Evolutionary conservation across 1,140 invertebrate species (phyloP), one percentile per base, ranked within the genome.

Genomic region (Zaprionus kolodkinae): DNA sequence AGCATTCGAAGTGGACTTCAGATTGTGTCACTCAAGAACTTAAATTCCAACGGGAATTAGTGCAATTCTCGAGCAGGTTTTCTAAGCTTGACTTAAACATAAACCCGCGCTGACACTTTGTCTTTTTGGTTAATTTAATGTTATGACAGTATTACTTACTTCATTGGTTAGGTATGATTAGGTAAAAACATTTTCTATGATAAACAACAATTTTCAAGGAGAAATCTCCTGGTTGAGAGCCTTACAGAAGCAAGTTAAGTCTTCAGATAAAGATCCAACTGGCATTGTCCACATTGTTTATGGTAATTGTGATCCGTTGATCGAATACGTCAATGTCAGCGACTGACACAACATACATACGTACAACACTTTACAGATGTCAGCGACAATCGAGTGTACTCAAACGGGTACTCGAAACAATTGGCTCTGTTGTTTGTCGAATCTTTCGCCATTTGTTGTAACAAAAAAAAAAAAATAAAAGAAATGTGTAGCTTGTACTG

Each of bases 291-390:
- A 70, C 76, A 76, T 82, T 84, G 81, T 76, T 72, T 68, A 76
- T 82, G 70, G 64, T 69, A 67, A 79, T 86, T 70, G 79, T 71
- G 72, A 54, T 71, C 54, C 59, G 76, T 61, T 66, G 69, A 79
- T 73, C 77, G 79, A 82, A 86, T 86, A 71, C 79, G 75, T 87
- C 83, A 87, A 76, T 87, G 83, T 87, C 83, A 87, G 56, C 38
- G 72, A 63, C 40, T 64, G 69, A 72, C 76, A 73, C 69, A 66
- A 73, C 69, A 66, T 48, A n/a, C 40, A 43, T 43, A 33, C 21
- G 30, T 33, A 87, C 76, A 79, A 86, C 84, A 87, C 81, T 87
- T 88, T 83, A 87, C 83, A 88, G 86, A 84, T 77, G 79, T 87
- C 83, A 71, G 57, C 48, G 63, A 15, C 9, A 38, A 15, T 9